phyloP scores from a whole-genome alignment of 2,797 vertebrate species.

The Gymnodraco acuticeps region DNA sequence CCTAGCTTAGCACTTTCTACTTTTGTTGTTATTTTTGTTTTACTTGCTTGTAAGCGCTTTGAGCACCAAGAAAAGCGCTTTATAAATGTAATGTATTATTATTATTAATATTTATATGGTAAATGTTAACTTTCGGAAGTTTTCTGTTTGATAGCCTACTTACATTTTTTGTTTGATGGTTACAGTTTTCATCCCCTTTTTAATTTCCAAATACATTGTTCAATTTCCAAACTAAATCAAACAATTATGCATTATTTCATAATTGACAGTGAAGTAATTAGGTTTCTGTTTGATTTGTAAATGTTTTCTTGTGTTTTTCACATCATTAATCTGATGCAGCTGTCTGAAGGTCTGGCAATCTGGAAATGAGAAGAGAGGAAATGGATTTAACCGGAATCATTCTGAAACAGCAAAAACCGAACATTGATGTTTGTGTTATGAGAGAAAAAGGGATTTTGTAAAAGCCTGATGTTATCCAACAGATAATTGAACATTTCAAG shows the following conservation, averaged over 20 bases:
- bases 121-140: neutral
- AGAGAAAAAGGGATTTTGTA: constrained; percentile 33
- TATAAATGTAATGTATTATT: no score
- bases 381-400: constrained; percentile 48
- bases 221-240: constrained; percentile 1
- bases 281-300: constrained; percentile 22
- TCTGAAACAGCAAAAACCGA: constrained; percentile 35
- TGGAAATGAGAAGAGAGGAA: constrained; percentile 64
- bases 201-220: neutral
- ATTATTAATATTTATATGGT: no score
- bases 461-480: constrained; percentile 48
- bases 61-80: no score
- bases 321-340: constrained; percentile 40
- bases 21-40: no score
- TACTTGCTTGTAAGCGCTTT: no score
- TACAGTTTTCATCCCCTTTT: neutral
- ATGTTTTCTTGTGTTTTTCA: constrained; percentile 37
- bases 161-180: neutral
- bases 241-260: constrained; percentile 33
- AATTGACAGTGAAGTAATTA: constrained; percentile 26
- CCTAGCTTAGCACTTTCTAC: no score
- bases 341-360: constrained; percentile 45
- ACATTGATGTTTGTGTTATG: constrained; percentile 36
- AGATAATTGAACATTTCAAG: constrained; percentile 59
- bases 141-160: neutral